Conservation (phyloP, 2,888 invertebrate species). For the Drosophila phalerata region DNA sequence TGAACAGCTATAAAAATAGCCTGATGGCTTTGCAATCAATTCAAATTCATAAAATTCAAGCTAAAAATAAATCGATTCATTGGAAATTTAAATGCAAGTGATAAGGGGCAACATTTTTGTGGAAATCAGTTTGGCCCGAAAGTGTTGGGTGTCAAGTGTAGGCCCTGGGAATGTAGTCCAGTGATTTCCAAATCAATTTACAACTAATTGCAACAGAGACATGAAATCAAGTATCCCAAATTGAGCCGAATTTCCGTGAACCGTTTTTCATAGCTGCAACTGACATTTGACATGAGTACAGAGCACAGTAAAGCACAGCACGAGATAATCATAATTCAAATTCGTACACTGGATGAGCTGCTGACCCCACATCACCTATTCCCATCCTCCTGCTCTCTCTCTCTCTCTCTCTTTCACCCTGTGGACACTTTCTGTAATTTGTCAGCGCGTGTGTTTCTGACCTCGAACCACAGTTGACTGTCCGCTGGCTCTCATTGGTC, state of each 20-base stretch:
- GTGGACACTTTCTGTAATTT: slow-evolving; percentile 51
- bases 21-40: slow-evolving; percentile 13
- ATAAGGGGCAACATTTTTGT: slow-evolving; percentile 12
- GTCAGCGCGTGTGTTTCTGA: slow-evolving; percentile 51
- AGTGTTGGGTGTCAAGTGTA: slow-evolving; percentile 41
- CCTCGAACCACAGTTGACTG: slow-evolving; percentile 54
- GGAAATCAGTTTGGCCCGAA: slow-evolving; percentile 7
- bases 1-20: slow-evolving; percentile 26
- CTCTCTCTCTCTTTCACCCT: neutral
- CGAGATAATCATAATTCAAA: slow-evolving; percentile 29
- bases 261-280: slow-evolving; percentile 10
- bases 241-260: slow-evolving; percentile 9
- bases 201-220: slow-evolving; percentile 46
- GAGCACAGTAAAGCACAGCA: neutral
- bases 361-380: neutral
- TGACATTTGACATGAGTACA: slow-evolving; percentile 16
- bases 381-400: neutral
- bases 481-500: slow-evolving; percentile 34
- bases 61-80: slow-evolving; percentile 23
- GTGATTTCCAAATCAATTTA: slow-evolving; percentile 53
- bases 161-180: slow-evolving; percentile 26
- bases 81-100: slow-evolving; percentile 16
- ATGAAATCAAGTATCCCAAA: slow-evolving; percentile 16
- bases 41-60: slow-evolving; percentile 15
- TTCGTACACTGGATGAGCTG: neutral